Conservation (phyloP, 2,797 vertebrate genomes). For the Balearica regulorum region DNA sequence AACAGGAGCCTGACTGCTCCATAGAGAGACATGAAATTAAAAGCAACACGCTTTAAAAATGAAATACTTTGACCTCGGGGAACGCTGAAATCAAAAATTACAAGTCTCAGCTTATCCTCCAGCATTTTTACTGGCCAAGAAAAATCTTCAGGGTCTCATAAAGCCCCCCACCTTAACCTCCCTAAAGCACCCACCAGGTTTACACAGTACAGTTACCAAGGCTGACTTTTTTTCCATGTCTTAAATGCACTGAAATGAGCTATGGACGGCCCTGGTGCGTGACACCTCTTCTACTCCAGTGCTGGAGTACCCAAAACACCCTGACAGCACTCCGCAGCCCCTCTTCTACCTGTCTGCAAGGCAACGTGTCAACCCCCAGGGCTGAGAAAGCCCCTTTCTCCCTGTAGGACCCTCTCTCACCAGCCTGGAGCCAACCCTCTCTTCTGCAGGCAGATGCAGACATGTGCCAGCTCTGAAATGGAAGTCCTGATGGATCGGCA, state of each 20-base stretch:
- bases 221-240: neutral
- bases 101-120: neutral
- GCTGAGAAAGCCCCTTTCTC: neutral
- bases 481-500: neutral
- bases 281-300: neutral
- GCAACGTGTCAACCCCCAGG: neutral
- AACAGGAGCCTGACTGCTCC: neutral
- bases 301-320: neutral
- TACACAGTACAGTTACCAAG: neutral
- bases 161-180: neutral
- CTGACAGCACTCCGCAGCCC: neutral
- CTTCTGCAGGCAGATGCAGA: neutral
- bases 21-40: neutral
- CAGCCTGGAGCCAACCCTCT: neutral
- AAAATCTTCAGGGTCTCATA: neutral
- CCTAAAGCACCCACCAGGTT: neutral
- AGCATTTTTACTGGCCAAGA: neutral
- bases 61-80: neutral
- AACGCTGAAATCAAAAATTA: slow-evolving; percentile 21
- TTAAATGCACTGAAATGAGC: neutral
- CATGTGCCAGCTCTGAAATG: neutral
- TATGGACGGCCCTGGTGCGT: neutral
- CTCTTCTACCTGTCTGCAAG: neutral
- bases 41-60: slow-evolving; percentile 8
- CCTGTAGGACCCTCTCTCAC: neutral